Base-by-base conservation (phyloP, 2,113 vertebrate genomes). In the Corapipo altera region DNA sequence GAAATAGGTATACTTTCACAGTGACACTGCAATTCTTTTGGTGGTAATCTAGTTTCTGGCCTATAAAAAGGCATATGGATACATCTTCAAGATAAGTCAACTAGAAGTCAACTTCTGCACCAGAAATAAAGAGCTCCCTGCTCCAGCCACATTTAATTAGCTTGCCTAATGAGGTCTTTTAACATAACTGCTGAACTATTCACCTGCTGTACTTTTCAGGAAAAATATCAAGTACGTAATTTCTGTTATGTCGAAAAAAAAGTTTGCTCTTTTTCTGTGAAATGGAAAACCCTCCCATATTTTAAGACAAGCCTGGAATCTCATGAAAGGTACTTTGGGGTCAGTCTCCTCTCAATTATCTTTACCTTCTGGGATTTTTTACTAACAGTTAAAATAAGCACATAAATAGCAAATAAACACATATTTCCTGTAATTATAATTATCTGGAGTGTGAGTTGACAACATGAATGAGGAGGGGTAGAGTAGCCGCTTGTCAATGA, bases 151-250 rank as follows among this genome's bases (percentile, higher is more conserved):
- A 66, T 88, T 90, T 92, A 91, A 90, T 94, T 94, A 83, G 4
- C 18, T 70, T 33, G 35, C 44, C 73, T 93, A 81, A 95, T 51
- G 33, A 78, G 73, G 69, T 81, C 89, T 92, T 95, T 92, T 79
- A 91, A 66, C 67, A 83, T 21, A 88, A 83, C 75, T 90, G 67
- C 59, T 93, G 85, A 93, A 83, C 95, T 92, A 44, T 46, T 91
- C 64, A 80, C 94, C 85, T 83, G 26, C 26, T 76, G 41, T 79
- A 85, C 78, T 75, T 85, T 88, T 83, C 67, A 92, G 41, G 26
- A 64, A 57, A 90, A 93, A 92, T 80, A 88, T 49, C 71, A 90
- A 90, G 59, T 66, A 71, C 14, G 24, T 66, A 16, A 70, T 86
- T 89, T 86, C n/a, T 37, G 83, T 61, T 35, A 89, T 62, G 26